Percentiles rank a stretch among this genome's conserved stretches.
phyloP scores from a whole-genome alignment of 2,113 vertebrate species.

The Triplophysa siluroides region DNA sequence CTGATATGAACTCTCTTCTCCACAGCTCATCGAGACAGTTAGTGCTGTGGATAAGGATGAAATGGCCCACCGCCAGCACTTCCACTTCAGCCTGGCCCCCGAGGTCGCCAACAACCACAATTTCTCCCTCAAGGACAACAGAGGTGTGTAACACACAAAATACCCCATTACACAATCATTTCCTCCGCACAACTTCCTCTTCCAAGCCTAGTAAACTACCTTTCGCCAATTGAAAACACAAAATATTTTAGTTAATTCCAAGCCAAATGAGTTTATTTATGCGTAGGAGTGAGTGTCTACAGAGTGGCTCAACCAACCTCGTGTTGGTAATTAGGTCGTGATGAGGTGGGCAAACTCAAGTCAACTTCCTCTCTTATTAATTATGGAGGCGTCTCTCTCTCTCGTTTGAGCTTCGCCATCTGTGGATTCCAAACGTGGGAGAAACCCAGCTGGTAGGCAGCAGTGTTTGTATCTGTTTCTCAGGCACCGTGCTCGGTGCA shows the following conservation, averaged over 20 bases:
- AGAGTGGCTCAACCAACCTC: conserved; percentile 9
- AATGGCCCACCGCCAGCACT: conserved; percentile 86
- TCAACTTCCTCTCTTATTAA: conserved; percentile 40
- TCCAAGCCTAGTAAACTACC: not conserved
- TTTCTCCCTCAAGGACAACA: conserved; percentile 94
- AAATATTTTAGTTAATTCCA: not conserved
- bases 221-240: conserved; percentile 20
- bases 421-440: conserved; percentile 13
- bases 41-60: conserved; percentile 96
- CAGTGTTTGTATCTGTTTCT: not conserved
- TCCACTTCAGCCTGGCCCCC: conserved; percentile 88
- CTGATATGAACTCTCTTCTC: conserved; percentile 11
- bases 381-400: conserved; percentile 3
- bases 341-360: conserved; percentile 30
- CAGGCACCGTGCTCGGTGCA: not conserved
- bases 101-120: conserved; percentile 92
- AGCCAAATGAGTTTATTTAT: conserved; percentile 27
- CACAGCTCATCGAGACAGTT: conserved; percentile 79
- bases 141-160: conserved; percentile 76
- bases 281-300: conserved; percentile 12
- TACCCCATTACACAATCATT: not conserved
- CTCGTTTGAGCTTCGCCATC: conserved; percentile 22
- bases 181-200: not conserved
- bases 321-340: conserved; percentile 21
- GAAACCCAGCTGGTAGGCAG: conserved; percentile 23